Evolutionary conservation across 2,113 vertebrate species (phyloP), one percentile per base, ranked within the genome.

Genomic region (Corythornis vintsioides): DNA sequence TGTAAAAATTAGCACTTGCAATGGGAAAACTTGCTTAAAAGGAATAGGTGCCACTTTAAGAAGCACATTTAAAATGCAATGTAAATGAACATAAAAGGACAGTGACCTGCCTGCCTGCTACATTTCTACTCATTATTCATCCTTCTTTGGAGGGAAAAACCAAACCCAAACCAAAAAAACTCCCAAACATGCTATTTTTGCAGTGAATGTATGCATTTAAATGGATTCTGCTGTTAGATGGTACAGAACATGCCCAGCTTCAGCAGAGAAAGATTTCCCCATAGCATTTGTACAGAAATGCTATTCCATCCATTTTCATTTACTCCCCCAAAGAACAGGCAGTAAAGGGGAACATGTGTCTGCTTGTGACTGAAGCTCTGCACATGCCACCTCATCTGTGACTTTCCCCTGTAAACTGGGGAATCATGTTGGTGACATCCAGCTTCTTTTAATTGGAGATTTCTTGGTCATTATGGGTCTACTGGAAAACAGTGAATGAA

Each of bases 251-350:
- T 5, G 6, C 26, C 64, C 20, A 42, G 20, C 73, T 86, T 38
- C 65, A 86, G 52, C 53, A 78, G 69, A 88, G 40, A 21, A n/a
- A 81, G 80, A 78, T 69, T 91, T 90, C 77, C 76, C 92, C 11
- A 1, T 7, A 55, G 83, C 22, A 31, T 92, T 91, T 1, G 9
- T 81, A 26, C 6, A 40, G 74, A 84, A 93, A 67, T 56, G 9
- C 64, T n/a, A 8, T 66, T 85, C 78, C 78, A 93, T 90, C 57
- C 80, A n/a, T 92, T 90, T 86, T 52, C 63, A 21, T 76, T 93
- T 83, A 10, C n/a, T 83, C 84, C 45, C 80, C 33, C 57, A 75
- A 78, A 61, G 77, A 82, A 65, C 13, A 73, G 60, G 28, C 69
- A 80, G 59, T 14, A 31, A 55, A 80, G 80, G 70, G 90, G 85